Conservation (phyloP, 2,113 vertebrate species). For the Acanthochromis polyacanthus region DNA sequence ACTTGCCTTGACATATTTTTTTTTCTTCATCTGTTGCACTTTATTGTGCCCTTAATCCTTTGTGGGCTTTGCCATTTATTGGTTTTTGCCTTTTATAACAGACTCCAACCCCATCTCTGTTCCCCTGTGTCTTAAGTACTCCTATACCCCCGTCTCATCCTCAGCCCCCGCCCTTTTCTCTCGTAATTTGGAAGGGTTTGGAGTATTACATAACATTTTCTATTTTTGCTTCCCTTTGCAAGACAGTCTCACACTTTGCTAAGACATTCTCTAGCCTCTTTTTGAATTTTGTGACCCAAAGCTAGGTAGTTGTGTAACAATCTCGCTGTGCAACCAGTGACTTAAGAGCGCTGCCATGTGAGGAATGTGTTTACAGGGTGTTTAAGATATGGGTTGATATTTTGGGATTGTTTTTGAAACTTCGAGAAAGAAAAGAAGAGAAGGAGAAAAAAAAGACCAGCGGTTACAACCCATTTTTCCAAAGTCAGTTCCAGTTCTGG, state of each 20-base stretch:
- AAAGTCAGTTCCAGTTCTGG: conserved; percentile 13
- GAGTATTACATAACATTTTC: conserved; percentile 56
- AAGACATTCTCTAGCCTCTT: conserved; percentile 29
- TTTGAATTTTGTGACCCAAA: conserved; percentile 8
- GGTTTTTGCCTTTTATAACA: conserved; percentile 11
- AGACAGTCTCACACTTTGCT: conserved; percentile 27
- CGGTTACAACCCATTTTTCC: conserved; percentile 22
- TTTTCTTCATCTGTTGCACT: background rate
- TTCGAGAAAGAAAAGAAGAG: background rate
- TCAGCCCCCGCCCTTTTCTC: conserved; percentile 18
- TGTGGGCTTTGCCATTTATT: conserved; percentile 23
- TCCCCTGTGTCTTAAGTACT: conserved; percentile 17
- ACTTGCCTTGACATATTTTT: background rate
- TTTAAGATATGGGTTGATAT: background rate
- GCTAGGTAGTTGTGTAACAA: conserved; percentile 36
- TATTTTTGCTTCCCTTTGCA: conserved; percentile 26
- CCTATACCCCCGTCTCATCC: conserved; percentile 2
- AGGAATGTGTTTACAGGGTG: background rate
- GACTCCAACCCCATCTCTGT: conserved; percentile 6
- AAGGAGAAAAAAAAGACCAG: background rate
- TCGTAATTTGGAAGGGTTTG: conserved; percentile 46
- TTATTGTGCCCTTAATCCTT: conserved; percentile 33
- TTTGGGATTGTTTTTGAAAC: conserved; percentile 1
- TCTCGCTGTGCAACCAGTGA: conserved; percentile 17
- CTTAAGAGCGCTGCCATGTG: background rate